Percentiles rank a stretch among this genome's conserved stretches.
These are phyloP conservation scores for Lacerta agilis DNA, from an alignment of 2,797 vertebrate species.

Conservation along the genomic window DNA sequence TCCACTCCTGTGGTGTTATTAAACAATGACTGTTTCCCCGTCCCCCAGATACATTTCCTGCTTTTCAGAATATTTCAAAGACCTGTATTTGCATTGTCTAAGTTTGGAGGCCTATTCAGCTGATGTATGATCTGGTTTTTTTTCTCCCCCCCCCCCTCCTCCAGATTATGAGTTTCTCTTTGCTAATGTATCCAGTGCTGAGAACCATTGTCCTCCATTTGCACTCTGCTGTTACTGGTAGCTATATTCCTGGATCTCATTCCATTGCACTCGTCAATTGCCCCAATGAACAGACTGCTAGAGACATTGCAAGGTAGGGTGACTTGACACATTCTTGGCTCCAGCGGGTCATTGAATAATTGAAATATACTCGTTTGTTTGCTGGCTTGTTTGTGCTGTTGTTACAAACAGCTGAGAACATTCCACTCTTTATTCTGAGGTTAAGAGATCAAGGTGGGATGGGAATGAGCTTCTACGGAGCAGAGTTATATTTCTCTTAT, in stretches of 20 bases:
- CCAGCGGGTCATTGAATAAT: fast-evolving
- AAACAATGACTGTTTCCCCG: no score
- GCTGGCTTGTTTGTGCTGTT: not conserved
- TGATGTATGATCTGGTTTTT: not conserved
- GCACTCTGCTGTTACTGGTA: conserved; percentile 78
- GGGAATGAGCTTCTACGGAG: no score
- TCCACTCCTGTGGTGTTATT: no score
- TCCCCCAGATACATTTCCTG: no score
- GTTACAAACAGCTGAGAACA: not conserved
- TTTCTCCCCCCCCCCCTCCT: not conserved
- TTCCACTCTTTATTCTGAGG: not conserved
- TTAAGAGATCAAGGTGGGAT: not conserved
- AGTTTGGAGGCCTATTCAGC: no score
- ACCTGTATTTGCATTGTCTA: not conserved
- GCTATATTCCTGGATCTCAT: conserved; percentile 81
- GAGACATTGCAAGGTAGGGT: conserved; percentile 87
- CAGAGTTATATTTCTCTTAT: no score
- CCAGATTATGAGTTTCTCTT: conserved; percentile 72
- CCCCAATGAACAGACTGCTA: conserved; percentile 86
- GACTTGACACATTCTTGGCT: fast-evolving
- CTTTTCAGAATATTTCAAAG: not conserved
- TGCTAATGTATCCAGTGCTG: conserved; percentile 80
- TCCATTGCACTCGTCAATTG: conserved; percentile 87
- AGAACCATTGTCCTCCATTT: conserved; percentile 78
- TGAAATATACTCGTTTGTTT: not conserved